Evolutionary conservation across 2,888 invertebrate species (phyloP), one percentile per base, ranked within the genome.

Genomic region (Marronus borbonicus): DNA sequence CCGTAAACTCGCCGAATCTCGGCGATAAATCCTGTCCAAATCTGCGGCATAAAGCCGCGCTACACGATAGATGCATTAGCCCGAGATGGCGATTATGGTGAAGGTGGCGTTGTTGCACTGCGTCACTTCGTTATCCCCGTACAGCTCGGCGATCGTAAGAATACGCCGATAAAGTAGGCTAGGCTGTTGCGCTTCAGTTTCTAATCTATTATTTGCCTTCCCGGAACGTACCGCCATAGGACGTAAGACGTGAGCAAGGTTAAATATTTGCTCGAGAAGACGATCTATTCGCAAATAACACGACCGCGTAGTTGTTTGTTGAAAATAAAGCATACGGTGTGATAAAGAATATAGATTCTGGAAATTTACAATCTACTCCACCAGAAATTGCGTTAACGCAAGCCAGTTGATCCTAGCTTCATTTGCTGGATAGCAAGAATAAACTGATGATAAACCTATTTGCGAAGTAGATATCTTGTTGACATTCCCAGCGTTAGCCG

Each of bases 21-120:
- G 20, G 20, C 52, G 55, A 49, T 76, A 76, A 76, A 76, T 76
- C 76, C 65, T 55, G 76, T 76, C 66, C 76, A 58, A 76, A 76
- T 66, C 76, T 76, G 76, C 72, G 72, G 72, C 58, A 44, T 58
- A 72, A 72, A 72, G 72, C 72, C 17, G 20, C 72, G 58, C 20
- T 72, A 72, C 72, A 72, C 55, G 72, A 72, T 72, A 72, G 76
- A 66, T 76, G 76, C 76, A 76, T 76, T 76, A 60, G 17, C 52
- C 49, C 4, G 65, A 65, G 58, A 58, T 20, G 72, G 58, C 8
- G 66, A 58, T 72, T 60, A 60, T 39, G 72, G 58, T 72, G 58
- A 17, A 58, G 70, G 31, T 50, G 58, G 70, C 14, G 70, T 17
- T 58, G 58, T 72, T 39, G 72, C 50, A n/a, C 7, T 39, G 39